Conservation (phyloP, 2,113 vertebrate species). For the Henicopernis longicauda region DNA sequence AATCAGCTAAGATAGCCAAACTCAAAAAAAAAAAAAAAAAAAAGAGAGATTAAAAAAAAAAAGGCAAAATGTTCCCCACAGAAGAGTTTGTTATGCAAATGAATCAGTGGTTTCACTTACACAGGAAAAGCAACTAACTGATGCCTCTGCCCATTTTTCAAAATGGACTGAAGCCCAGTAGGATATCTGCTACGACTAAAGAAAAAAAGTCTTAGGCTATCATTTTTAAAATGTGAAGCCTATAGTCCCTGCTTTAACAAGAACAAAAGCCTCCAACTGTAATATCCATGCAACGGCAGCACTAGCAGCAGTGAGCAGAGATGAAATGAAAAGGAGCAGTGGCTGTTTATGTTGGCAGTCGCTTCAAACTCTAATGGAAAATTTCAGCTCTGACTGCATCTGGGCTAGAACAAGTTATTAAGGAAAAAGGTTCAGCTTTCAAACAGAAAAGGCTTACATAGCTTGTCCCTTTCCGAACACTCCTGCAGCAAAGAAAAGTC, state of each 20-base stretch:
- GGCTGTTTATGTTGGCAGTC: slow-evolving; percentile 62
- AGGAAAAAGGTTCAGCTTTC: slow-evolving; percentile 42
- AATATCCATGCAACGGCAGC: neutral
- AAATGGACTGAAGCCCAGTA: neutral
- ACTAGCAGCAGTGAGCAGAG: neutral
- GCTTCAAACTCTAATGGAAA: slow-evolving; percentile 63
- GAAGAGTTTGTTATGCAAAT: slow-evolving; percentile 53
- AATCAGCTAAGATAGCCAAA: neutral
- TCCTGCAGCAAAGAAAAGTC: neutral
- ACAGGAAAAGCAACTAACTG: slow-evolving; percentile 9
- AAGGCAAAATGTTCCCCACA: neutral
- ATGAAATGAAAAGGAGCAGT: slow-evolving; percentile 42
- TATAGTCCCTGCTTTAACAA: neutral
- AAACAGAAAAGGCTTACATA: slow-evolving; percentile 25
- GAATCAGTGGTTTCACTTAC: neutral
- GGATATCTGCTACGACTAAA: neutral
- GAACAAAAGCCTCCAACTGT: neutral
- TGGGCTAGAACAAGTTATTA: slow-evolving; percentile 42
- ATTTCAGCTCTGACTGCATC: slow-evolving; percentile 54
- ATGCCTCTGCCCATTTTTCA: neutral
- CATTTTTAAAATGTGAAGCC: neutral
- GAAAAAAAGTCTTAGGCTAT: neutral
- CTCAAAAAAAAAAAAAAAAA: neutral
- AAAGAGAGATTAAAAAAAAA: too few species aligned
- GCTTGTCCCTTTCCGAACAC: neutral